Percentiles rank a stretch among this genome's conserved stretches.
phyloP scores from a whole-genome alignment of 2,113 vertebrate species.

The Heterotis niloticus region DNA sequence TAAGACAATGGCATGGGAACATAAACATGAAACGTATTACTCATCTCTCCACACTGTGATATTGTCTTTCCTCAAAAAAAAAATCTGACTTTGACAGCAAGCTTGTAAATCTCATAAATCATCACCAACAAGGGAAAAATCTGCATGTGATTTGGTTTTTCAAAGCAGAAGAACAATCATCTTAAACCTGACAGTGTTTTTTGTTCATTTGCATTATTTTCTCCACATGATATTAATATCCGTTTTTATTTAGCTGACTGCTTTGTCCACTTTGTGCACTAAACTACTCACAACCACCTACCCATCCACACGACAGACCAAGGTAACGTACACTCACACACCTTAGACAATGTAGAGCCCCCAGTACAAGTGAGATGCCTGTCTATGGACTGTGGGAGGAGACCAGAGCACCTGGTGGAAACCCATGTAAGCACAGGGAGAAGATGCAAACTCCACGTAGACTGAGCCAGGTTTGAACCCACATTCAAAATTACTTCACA shows the following conservation, averaged over 20 bases:
- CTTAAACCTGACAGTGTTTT: neutral
- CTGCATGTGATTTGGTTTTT: neutral
- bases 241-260: neutral
- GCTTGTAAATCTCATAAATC: conserved; percentile 3
- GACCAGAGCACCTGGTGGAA: too few species aligned
- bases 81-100: conserved; percentile 17
- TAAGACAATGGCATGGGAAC: conserved; percentile 35
- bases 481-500: too few species aligned
- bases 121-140: neutral
- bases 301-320: too few species aligned
- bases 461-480: too few species aligned
- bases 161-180: neutral
- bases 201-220: neutral
- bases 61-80: conserved; percentile 9
- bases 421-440: too few species aligned
- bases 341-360: too few species aligned
- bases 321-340: too few species aligned
- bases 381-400: too few species aligned
- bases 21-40: conserved; percentile 18
- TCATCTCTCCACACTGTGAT: conserved; percentile 24
- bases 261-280: too few species aligned
- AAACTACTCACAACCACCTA: too few species aligned
- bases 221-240: neutral
- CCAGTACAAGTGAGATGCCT: too few species aligned
- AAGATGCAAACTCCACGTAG: too few species aligned